These are phyloP conservation scores for Cavia porcellus DNA, from an alignment of 2,113 vertebrate species.

Conservation along the genomic window DNA sequence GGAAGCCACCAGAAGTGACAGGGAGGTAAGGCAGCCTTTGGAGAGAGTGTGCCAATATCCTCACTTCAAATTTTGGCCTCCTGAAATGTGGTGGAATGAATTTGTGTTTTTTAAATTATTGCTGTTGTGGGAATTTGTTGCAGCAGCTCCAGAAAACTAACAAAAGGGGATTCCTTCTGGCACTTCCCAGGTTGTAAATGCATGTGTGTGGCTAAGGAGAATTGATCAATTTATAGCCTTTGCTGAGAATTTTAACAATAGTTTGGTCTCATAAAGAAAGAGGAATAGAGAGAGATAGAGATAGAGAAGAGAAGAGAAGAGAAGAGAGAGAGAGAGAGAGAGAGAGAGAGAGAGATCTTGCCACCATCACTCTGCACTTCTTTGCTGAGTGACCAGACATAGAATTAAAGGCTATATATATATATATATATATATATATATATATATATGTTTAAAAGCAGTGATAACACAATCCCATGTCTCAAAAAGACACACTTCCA, in stretches of 20 bases:
- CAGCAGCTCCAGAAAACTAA: not conserved
- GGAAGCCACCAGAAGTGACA: not conserved
- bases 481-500: not conserved
- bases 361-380: not conserved
- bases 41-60: not conserved
- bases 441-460: not conserved
- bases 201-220: not conserved
- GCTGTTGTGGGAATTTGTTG: not conserved
- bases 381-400: not conserved
- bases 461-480: not conserved
- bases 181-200: not conserved
- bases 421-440: not conserved
- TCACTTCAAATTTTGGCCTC: not conserved
- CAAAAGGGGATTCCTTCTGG: not conserved
- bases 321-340: not conserved
- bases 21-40: not conserved
- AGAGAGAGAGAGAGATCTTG: not conserved
- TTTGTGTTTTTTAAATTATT: not conserved
- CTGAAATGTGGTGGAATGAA: not conserved
- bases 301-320: not conserved
- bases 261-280: not conserved
- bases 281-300: no score
- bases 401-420: slow-evolving; percentile 21
- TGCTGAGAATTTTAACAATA: not conserved
- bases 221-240: not conserved